Conservation (phyloP, 1,140 invertebrate species). For the Acromyrmex charruanus region DNA sequence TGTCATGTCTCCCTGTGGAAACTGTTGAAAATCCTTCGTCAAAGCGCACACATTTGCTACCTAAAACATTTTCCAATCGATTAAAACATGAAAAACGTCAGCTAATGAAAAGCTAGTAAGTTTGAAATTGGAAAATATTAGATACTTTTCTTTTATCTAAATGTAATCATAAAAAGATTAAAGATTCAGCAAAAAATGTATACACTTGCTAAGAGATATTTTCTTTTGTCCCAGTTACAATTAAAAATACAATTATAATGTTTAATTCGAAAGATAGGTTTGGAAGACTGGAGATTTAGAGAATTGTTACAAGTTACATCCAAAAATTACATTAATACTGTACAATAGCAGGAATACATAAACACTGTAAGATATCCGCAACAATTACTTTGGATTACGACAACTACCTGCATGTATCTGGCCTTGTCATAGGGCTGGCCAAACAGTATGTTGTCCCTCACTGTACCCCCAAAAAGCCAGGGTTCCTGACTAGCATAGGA, state of each 20-base stretch:
- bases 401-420: constrained; percentile 86
- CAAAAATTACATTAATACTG: neutral
- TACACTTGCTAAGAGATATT: neutral
- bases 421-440: constrained; percentile 89
- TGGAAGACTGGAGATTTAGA: neutral
- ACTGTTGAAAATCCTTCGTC: constrained; percentile 91
- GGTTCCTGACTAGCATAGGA: constrained; percentile 93
- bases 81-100: neutral
- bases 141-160: neutral
- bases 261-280: neutral
- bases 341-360: neutral
- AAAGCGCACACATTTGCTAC: constrained; percentile 90
- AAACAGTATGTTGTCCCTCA: constrained; percentile 80
- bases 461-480: constrained; percentile 86
- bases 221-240: neutral
- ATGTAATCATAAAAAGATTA: neutral
- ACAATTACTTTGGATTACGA: constrained; percentile 40
- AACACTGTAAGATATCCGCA: neutral
- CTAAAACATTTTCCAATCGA: constrained; percentile 72
- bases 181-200: neutral
- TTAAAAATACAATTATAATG: neutral
- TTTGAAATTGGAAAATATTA: neutral
- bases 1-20: constrained; percentile 93
- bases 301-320: neutral
- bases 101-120: neutral